Conservation (phyloP, 2,113 vertebrate genomes). For the Cygnus buccinator region DNA sequence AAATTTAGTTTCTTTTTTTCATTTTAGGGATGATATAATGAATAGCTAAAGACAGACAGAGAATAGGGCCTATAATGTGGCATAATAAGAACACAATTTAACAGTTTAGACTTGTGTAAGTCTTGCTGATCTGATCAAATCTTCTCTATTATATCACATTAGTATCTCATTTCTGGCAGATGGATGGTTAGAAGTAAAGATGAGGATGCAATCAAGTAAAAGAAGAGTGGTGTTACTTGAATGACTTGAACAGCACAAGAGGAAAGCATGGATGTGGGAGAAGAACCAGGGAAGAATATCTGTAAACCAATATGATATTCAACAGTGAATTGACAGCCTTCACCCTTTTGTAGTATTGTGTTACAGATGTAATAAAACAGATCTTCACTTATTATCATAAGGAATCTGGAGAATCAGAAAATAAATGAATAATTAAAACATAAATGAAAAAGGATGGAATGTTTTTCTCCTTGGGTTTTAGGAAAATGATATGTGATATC, state of each 20-base stretch:
- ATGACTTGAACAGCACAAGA: neutral
- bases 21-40: neutral
- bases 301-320: neutral
- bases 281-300: neutral
- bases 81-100: neutral
- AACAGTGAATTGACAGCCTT: slow-evolving; percentile 14
- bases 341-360: neutral
- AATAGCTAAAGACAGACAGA: neutral
- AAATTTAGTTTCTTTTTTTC: neutral
- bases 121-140: neutral
- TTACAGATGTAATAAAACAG: slow-evolving; percentile 47
- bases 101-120: neutral
- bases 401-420: slow-evolving; percentile 39
- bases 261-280: neutral
- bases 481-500: neutral
- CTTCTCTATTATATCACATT: neutral
- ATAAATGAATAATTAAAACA: slow-evolving; percentile 60
- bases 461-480: neutral
- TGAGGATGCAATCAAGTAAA: neutral
- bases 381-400: neutral
- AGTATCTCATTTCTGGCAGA: neutral
- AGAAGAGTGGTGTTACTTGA: neutral
- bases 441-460: slow-evolving; percentile 31
- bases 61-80: neutral
- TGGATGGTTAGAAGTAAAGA: neutral